Conservation (phyloP, 2,888 invertebrate species). For the Chouioia cunea region DNA sequence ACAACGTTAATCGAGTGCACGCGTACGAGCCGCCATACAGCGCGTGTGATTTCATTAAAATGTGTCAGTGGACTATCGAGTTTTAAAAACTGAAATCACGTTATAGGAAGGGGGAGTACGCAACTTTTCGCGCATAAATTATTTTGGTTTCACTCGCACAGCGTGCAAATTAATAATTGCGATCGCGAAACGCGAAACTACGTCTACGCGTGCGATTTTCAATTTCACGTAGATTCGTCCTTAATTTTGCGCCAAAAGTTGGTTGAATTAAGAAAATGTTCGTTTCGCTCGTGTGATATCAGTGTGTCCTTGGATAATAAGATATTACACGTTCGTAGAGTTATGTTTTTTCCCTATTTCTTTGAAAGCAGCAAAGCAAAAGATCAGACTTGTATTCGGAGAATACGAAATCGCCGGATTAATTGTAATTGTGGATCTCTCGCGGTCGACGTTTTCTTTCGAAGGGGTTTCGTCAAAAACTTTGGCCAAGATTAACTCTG, state of each 20-base stretch:
- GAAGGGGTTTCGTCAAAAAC: background rate
- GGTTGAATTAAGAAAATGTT: no score
- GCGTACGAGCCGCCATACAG: background rate
- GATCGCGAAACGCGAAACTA: no score
- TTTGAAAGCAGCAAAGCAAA: background rate
- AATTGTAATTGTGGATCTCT: no score
- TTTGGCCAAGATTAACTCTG: background rate
- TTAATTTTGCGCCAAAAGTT: no score
- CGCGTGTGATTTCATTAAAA: conserved; percentile 2
- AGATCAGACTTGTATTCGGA: background rate
- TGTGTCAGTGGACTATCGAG: background rate
- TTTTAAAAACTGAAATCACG: conserved; percentile 4
- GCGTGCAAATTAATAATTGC: background rate
- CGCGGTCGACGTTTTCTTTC: background rate
- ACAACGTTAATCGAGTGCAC: no score
- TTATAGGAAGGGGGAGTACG: no score
- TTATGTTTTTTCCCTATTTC: no score
- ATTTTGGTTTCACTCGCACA: background rate
- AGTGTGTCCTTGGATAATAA: no score
- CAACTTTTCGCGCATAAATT: conserved; percentile 9
- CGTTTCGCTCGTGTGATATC: no score
- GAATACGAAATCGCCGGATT: conserved; percentile 1
- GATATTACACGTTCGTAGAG: no score
- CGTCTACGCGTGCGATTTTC: no score
- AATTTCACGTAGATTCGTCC: no score